Evolutionary conservation across 1,140 invertebrate genomes (phyloP).

Genomic region (Plutomurus gul): DNA sequence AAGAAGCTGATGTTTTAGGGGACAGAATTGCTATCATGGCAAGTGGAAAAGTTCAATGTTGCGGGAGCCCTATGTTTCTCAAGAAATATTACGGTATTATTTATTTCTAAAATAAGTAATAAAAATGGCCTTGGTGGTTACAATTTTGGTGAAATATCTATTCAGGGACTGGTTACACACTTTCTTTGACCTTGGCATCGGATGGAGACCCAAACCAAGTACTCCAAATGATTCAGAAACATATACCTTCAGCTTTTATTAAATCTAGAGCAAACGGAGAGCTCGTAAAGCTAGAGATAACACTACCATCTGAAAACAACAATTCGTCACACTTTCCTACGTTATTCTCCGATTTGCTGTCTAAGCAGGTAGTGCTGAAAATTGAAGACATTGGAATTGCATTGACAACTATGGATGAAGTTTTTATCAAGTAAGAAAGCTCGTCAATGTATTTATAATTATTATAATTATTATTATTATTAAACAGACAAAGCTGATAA

Average conservation of each 20-base stretch:
- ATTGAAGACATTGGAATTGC: conserved; percentile 51
- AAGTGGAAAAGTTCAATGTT: conserved; percentile 75
- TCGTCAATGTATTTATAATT: neutral
- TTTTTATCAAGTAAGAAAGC: conserved; percentile 46
- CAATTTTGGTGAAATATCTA: too few species aligned
- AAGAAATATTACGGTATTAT: conserved; percentile 79
- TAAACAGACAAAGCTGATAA: too few species aligned
- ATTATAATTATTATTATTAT: neutral
- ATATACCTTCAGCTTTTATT: conserved; percentile 40
- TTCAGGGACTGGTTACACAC: conserved; percentile 48
- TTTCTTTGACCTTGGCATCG: conserved; percentile 32
- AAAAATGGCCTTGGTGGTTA: too few species aligned
- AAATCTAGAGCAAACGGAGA: conserved; percentile 17
- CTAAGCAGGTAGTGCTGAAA: conserved; percentile 40
- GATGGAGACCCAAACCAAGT: neutral
- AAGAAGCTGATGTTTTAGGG: conserved; percentile 81
- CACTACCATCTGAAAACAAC: conserved; percentile 35
- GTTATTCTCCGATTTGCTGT: conserved; percentile 44
- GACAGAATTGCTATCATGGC: conserved; percentile 88
- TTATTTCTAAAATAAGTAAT: too few species aligned
- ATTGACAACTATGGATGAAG: conserved; percentile 54
- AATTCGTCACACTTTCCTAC: conserved; percentile 45
- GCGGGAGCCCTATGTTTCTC: conserved; percentile 81
- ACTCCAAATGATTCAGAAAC: conserved; percentile 40
- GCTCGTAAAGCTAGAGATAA: conserved; percentile 40